Base-by-base conservation (phyloP, 2,113 vertebrate genomes). In the Gambusia affinis region DNA sequence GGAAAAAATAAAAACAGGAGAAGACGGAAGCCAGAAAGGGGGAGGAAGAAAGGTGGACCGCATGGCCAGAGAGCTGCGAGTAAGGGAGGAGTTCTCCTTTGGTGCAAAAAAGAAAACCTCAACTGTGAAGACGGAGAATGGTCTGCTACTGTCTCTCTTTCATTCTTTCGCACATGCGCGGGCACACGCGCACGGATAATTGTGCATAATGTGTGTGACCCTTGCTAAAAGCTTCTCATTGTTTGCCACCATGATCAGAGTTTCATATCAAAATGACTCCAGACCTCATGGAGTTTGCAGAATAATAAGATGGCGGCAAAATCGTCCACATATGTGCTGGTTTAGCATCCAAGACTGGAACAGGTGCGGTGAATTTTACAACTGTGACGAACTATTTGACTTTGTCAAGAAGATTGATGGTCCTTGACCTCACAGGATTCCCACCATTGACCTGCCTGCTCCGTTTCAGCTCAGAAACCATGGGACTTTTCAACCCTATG, bases 221-320 rank as follows among this genome's bases (percentile, higher is more conserved):
- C 86, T 62, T 8, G 1, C 28, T 88, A 86, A 91, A 88, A 86
- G 88, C 81, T 57, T 28, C 3, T 83, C 87, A 85, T 92, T 93
- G 88, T 92, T 17, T 61, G 72, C 76, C 47, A 31, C 62, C 17
- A 60, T 60, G 74, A 81, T 77, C 76, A 87, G 79, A n/a, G 78
- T 37, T 64, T 60, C 84, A 75, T 75, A 61, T 72, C 75, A 64
- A 88, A 61, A 70, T 51, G 72, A 63, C 35, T 24, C 73, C 73
- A 61, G 29, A n/a, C 22, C 42, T 75, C 19, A 27, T 42, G 60
- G 10, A 30, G 64, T 65, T 39, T 17, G 1, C 4, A 47, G 44
- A 19, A 47, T 47, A 17, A 1, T 10, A 67, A 27, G 19, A 57
- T 60, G 64, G 30, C 29, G 63, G 24, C 19, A 33, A 39, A 72